Evolutionary conservation across 2,113 vertebrate species (phyloP).

Genomic region (Micronycteris hirsuta): DNA sequence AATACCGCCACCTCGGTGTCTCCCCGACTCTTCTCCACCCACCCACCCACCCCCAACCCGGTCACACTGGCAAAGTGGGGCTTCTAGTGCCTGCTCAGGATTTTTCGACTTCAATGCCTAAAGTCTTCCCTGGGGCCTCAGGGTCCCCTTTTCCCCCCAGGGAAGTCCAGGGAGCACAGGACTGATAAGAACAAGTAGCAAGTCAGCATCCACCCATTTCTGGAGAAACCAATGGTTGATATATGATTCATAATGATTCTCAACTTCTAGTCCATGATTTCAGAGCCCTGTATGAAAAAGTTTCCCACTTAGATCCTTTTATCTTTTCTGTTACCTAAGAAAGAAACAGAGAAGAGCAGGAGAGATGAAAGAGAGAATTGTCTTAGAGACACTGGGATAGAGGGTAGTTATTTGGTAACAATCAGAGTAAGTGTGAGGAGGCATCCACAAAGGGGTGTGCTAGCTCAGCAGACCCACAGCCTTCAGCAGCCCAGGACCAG

Average conservation of each 20-base stretch:
- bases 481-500: not conserved
- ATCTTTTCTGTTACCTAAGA: not conserved
- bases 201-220: not conserved
- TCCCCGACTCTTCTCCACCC: rapidly evolving
- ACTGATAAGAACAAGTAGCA: not conserved
- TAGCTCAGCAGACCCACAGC: not conserved
- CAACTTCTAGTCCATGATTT: not conserved
- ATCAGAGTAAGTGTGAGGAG: not conserved
- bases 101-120: not conserved
- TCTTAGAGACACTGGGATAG: not conserved
- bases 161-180: not conserved
- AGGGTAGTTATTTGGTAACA: not conserved
- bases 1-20: not conserved
- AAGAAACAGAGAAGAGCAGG: not conserved
- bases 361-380: not conserved
- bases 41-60: rapidly evolving
- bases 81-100: not conserved
- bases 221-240: not conserved
- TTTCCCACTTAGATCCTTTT: not conserved
- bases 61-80: rapidly evolving
- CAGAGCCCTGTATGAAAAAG: not conserved
- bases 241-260: not conserved
- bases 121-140: not conserved
- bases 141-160: not conserved
- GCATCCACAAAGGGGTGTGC: not conserved